Evolutionary conservation across 2,888 invertebrate genomes (phyloP), one percentile per base, ranked within the genome.

Genomic region (Pimpla rufipes): DNA sequence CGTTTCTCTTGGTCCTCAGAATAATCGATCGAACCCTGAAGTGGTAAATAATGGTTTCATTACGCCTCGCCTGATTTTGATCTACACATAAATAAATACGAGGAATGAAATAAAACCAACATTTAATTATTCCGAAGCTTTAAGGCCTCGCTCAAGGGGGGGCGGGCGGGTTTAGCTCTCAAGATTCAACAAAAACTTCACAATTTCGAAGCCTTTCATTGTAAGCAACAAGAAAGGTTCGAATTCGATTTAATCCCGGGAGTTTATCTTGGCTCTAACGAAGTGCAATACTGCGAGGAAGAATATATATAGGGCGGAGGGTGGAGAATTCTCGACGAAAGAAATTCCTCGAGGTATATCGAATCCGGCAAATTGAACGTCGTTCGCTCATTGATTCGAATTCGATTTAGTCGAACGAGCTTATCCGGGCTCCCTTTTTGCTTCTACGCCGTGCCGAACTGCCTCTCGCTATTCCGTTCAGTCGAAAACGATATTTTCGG

Each of bases 351-450:
- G 13, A 59, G 59, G 35, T n/a, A 42, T 52, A 37, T 55, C 52
- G 40, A 52, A 70, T 37, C 52, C 37, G 13, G n/a, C 18, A 40
- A 70, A 66, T 42, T 45, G 66, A 66, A 66, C 45, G 66, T 29
- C 55, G 70, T 40, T 70, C 40, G 55, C 40, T 40, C 52, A 55
- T 42, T 66, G 23, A 55, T 55, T 52, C 70, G 40, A 18, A 70
- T 52, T 70, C 70, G 52, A 70, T 70, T 55, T 70, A 70, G 21
- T 40, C 21, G 21, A 52, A 52, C 40, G 21, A 70, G 70, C 70
- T 70, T 52, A 18, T 37, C 50, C 50, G 16, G 18, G 37, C 13
- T 52, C 55, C 13, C 11, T 37, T 52, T 59, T 59, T 59, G 16
- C 16, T n/a, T 59, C 7, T 59, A n/a, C 35, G 21, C 55, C 23